Evolutionary conservation across 1,140 invertebrate species (phyloP), one percentile per base, ranked within the genome.

Genomic region (Ephestia elutella): DNA sequence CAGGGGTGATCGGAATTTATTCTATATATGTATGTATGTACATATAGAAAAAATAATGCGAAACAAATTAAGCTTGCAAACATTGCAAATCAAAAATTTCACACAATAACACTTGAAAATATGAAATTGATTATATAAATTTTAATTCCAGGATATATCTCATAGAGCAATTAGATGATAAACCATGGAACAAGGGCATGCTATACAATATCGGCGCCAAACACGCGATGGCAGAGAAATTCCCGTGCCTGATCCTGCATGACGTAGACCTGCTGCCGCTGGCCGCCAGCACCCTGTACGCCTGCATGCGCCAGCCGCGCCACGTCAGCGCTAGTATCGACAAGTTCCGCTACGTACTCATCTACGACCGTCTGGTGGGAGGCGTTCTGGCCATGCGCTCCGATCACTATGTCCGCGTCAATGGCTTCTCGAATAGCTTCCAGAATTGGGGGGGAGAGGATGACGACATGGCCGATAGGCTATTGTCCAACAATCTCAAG

Each of bases 261-360:
- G 98, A 99, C 76, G 95, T 99, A 35, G 98, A 99, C 90, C 88
- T 99, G n/a, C 91, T 99, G 62, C 98, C 98, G 0, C 91, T 98
- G 64, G 96, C 97, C 87, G 91, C 92, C 50, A 91, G 93, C 10
- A 98, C 99, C 89, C 91, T 98, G 51, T 99, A 99, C 84, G 94
- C 93, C 8, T 99, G 98, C 82, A 92, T 95, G 2, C 89, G 91
- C 49, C 90, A 92, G 70, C 98, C 98, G 0, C 90, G 97, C 13
- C 98, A 99, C 75, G 95, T 99, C 94, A 96, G 96, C 65, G 96
- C 96, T 0, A 96, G 95, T 63, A 92, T 99, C 10, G 96, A 99
- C 89, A 95, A 94, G 69, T 97, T 97, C 80, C 67, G 79, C 62
- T 84, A 65, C 62, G 93, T 94, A 76, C 87, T 96, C 53, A 93